Conservation (phyloP, 2,797 vertebrate genomes). For the Glyptemys insculpta region DNA sequence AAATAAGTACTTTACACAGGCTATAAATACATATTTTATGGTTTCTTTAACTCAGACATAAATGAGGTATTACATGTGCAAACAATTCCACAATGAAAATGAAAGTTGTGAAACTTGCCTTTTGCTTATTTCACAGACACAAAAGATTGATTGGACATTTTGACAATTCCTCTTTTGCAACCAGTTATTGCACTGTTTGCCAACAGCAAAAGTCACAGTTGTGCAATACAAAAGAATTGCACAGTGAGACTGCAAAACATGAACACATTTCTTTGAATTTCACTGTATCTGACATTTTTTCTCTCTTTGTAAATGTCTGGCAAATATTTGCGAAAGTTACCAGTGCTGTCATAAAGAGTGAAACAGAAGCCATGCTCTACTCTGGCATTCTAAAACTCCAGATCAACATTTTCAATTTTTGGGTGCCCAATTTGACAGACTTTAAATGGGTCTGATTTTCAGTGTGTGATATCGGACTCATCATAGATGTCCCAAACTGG, state of each 20-base stretch:
- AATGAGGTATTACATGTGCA: not conserved
- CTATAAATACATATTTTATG: not conserved
- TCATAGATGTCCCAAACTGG: not conserved
- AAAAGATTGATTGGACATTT: not conserved
- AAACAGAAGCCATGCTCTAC: not conserved
- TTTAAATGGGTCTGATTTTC: not conserved
- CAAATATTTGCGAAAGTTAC: not conserved
- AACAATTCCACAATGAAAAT: not conserved
- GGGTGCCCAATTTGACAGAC: not conserved
- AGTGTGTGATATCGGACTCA: not conserved
- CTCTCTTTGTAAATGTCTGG: not conserved
- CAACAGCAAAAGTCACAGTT: not conserved
- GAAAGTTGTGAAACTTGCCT: not conserved
- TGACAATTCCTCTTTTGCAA: not conserved
- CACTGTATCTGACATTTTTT: not conserved
- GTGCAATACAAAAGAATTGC: not conserved
- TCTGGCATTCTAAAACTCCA: not conserved
- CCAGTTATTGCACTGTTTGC: not conserved
- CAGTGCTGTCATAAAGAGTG: accelerated
- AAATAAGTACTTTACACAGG: not conserved
- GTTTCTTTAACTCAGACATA: not conserved
- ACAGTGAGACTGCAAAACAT: not conserved
- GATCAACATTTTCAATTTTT: not conserved
- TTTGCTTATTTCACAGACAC: not conserved
- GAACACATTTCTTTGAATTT: not conserved